Percentiles rank a stretch among this genome's conserved stretches.
These are phyloP conservation scores for Trachemys scripta DNA, from an alignment of 2,113 vertebrate genomes.

Conservation along the genomic window DNA sequence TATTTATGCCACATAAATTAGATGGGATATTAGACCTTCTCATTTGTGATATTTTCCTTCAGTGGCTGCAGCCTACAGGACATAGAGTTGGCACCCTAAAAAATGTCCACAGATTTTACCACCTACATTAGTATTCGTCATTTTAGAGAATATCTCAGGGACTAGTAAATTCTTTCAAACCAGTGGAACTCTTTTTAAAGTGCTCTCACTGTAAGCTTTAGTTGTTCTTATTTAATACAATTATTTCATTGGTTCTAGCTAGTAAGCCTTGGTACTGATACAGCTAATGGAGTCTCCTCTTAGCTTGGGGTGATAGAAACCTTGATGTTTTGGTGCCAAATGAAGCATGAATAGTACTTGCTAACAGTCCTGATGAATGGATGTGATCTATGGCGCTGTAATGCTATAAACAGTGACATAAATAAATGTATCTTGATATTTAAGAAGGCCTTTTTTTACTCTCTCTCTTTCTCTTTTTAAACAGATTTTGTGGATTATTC, in stretches of 20 bases:
- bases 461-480: not conserved
- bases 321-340: not conserved
- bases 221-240: not conserved
- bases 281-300: not conserved
- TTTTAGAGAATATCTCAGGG: not conserved
- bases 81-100: not conserved
- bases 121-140: not conserved
- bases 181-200: not conserved
- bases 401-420: not conserved
- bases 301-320: not conserved
- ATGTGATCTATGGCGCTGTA: not conserved
- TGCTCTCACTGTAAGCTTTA: not conserved
- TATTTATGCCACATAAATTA: not conserved
- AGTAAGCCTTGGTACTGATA: not conserved
- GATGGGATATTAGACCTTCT: not conserved
- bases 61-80: not conserved
- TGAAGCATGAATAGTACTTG: not conserved
- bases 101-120: not conserved
- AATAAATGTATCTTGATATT: not conserved
- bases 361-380: not conserved
- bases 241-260: not conserved
- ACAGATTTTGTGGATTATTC: constrained; percentile 94
- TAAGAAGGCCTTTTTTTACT: not conserved
- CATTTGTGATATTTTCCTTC: not conserved
- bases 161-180: not conserved